Conservation (phyloP, 2,113 vertebrate species). For the Oncorhynchus keta region DNA sequence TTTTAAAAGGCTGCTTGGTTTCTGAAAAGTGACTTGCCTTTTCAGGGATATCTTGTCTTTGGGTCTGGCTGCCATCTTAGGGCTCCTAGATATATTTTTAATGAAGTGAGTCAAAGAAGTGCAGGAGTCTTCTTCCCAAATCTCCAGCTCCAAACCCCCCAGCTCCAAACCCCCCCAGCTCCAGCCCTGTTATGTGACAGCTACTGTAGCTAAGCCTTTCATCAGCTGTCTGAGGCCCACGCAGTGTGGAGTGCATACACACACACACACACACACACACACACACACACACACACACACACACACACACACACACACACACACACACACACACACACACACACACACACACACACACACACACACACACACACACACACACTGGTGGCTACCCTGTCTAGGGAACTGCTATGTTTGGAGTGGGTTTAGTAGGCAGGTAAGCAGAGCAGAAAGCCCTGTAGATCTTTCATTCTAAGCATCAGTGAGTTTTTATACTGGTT, state of each 20-base stretch:
- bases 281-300: neutral
- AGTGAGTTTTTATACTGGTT: neutral
- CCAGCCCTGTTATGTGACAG: slow-evolving; percentile 9
- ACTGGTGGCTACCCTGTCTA: neutral
- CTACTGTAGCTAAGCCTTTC: slow-evolving; percentile 15
- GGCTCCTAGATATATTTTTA: no score
- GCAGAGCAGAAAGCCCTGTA: no score
- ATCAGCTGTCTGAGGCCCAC: slow-evolving; percentile 23
- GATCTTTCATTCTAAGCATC: neutral
- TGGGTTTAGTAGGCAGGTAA: neutral
- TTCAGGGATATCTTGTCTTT: neutral
- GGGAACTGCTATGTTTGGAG: neutral
- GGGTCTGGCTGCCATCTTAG: neutral
- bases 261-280: neutral
- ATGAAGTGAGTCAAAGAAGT: neutral
- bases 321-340: neutral
- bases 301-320: neutral
- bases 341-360: neutral
- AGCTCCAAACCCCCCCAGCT: neutral
- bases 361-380: neutral
- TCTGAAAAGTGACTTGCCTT: no score
- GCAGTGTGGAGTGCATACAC: slow-evolving; percentile 19
- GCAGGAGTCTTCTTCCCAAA: neutral
- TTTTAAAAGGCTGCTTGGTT: no score
- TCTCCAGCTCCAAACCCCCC: neutral